A percentile compares a stretch with the other conserved stretches of the same genome.
phyloP scores from a whole-genome alignment of 35 echinoderm and acorn worm genomes.

The Acanthaster planci region DNA sequence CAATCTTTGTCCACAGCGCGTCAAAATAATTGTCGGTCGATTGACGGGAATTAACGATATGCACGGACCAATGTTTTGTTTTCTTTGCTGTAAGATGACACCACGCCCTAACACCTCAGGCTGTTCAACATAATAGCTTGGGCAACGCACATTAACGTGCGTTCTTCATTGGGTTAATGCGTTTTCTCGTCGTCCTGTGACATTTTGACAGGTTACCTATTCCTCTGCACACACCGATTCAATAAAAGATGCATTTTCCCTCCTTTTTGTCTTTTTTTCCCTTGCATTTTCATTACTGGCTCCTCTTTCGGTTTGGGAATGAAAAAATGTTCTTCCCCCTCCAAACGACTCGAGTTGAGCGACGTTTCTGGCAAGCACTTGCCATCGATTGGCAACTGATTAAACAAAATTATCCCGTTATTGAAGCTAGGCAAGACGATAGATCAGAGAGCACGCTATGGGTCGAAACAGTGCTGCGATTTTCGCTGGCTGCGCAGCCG shows the following conservation, averaged over 20 bases:
- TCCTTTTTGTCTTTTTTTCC: too few relatives aligned
- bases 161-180: background rate
- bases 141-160: background rate
- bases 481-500: conserved; percentile 58
- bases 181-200: conserved; percentile 2
- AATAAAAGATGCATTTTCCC: conserved; percentile 49
- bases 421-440: conserved; percentile 57
- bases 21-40: background rate
- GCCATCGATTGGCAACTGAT: conserved; percentile 88
- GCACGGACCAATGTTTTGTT: background rate
- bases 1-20: background rate
- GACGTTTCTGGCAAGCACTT: conserved; percentile 39
- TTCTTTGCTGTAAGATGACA: background rate
- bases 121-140: conserved; percentile 8
- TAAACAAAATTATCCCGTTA: conserved; percentile 85
- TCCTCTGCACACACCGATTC: conserved; percentile 33
- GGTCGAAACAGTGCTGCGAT: conserved; percentile 56
- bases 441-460: conserved; percentile 87
- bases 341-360: conserved; percentile 25
- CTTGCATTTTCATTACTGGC: conserved; percentile 42
- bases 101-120: background rate
- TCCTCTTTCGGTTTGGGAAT: background rate
- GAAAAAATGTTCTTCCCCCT: conserved; percentile 9
- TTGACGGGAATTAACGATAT: background rate
- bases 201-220: conserved; percentile 57